A percentile compares a stretch with the other conserved stretches of the same genome.
phyloP scores from a whole-genome alignment of 2,888 invertebrate species.

The Amitus sp. region DNA sequence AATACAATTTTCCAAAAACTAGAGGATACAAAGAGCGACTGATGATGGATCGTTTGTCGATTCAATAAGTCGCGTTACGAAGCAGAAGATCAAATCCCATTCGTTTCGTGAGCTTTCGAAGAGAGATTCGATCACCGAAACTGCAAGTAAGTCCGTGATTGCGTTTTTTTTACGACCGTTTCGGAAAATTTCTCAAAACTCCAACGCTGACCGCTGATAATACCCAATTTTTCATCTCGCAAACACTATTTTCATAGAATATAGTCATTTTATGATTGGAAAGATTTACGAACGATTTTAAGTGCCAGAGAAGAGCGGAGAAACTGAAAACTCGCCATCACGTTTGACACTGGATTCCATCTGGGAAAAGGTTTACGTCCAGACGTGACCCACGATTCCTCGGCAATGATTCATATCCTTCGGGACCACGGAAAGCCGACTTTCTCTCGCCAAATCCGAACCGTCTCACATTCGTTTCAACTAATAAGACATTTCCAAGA shows the following conservation, averaged over 20 bases:
- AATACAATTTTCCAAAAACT: too few species aligned
- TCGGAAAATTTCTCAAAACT: too few species aligned
- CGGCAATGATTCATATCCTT: slow-evolving; percentile 54
- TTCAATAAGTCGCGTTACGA: too few species aligned
- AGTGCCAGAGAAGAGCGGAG: neutral
- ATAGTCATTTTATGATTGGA: neutral
- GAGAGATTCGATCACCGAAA: too few species aligned
- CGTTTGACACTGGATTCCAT: slow-evolving; percentile 7
- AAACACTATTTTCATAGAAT: neutral
- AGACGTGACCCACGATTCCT: slow-evolving; percentile 41
- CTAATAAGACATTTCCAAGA: slow-evolving; percentile 38
- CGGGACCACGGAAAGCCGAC: slow-evolving; percentile 41
- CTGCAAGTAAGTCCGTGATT: neutral
- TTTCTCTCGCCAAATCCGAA: neutral
- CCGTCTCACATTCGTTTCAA: slow-evolving; percentile 29
- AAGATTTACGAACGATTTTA: neutral
- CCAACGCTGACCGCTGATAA: too few species aligned
- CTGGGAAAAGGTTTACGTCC: slow-evolving; percentile 34
- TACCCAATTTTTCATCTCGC: too few species aligned
- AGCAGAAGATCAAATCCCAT: too few species aligned
- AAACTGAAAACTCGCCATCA: slow-evolving; percentile 4
- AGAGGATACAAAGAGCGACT: too few species aligned
- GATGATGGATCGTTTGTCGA: too few species aligned
- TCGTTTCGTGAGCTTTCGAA: too few species aligned
- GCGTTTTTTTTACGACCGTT: neutral